Percentiles rank a stretch among this genome's conserved stretches.
Conservation (phyloP, 2,113 vertebrate genomes). For the Panthera leo region DNA sequence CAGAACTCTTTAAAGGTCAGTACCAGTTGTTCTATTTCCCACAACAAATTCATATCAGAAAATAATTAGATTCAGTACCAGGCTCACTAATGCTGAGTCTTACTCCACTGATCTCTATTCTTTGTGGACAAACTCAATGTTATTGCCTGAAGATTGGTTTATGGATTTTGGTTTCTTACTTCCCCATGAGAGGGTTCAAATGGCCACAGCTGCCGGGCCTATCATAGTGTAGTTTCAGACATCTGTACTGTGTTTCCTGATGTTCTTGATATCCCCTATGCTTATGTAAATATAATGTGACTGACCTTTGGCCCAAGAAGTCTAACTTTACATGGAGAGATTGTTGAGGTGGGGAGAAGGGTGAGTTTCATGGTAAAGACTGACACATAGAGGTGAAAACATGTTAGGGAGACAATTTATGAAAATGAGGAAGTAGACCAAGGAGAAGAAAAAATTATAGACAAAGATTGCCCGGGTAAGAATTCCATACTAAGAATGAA, state of each 20-base stretch:
- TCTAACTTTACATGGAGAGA: constrained; percentile 66
- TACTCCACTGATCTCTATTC: constrained; percentile 76
- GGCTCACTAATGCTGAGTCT: constrained; percentile 70
- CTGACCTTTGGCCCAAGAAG: constrained; percentile 73
- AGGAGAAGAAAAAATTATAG: neutral
- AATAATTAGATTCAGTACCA: constrained; percentile 64
- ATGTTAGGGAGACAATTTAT: neutral
- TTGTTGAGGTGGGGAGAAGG: neutral
- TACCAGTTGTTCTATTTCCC: constrained; percentile 58
- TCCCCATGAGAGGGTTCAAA: constrained; percentile 81
- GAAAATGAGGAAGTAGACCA: neutral
- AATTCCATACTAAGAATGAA: neutral
- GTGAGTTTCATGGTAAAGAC: constrained; percentile 16
- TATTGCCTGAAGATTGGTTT: constrained; percentile 81
- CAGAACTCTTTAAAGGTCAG: constrained; percentile 57
- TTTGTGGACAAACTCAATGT: constrained; percentile 73
- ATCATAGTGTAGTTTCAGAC: constrained; percentile 81
- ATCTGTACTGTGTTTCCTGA: constrained; percentile 82
- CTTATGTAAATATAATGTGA: constrained; percentile 82
- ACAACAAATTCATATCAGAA: constrained; percentile 64
- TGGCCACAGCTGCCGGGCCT: constrained; percentile 84
- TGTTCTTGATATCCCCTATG: constrained; percentile 81
- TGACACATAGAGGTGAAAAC: neutral
- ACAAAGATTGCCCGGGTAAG: neutral
- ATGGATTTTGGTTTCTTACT: constrained; percentile 78